phyloP scores from a whole-genome alignment of 2,113 vertebrate genomes.

The Oceanodroma tethys region DNA sequence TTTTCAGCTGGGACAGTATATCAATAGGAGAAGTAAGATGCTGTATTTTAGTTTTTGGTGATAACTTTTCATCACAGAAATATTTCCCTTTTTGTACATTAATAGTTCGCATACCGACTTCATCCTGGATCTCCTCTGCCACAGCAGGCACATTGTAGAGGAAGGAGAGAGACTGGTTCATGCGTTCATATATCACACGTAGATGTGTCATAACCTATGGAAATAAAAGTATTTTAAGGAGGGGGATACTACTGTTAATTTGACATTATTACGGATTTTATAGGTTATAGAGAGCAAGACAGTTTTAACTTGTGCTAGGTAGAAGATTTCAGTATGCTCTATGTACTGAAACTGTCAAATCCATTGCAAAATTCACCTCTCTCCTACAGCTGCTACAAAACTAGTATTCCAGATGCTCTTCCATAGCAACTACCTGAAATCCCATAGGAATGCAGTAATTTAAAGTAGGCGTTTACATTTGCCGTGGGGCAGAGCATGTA shows the following conservation, averaged over 20 bases:
- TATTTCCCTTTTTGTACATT: neutral
- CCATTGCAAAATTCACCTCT: neutral
- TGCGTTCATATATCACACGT: constrained; percentile 95
- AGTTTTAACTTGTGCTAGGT: neutral
- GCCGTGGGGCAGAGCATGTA: neutral
- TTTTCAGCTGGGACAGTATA: neutral
- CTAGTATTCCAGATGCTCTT: neutral
- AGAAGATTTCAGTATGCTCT: neutral
- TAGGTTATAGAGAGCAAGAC: neutral
- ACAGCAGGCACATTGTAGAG: constrained; percentile 95
- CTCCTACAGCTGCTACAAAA: neutral
- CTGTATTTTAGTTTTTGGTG: neutral
- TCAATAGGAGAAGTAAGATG: neutral
- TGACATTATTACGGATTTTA: neutral
- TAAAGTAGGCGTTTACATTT: neutral
- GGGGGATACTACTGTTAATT: neutral
- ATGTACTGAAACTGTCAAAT: neutral
- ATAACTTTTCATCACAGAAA: neutral
- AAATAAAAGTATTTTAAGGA: constrained; percentile 1
- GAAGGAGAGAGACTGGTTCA: constrained; percentile 97
- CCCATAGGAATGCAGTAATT: neutral
- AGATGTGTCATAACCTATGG: constrained; percentile 94
- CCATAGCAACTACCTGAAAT: neutral
- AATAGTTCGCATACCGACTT: constrained; percentile 86
- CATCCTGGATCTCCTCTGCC: constrained; percentile 94